Conservation (phyloP, 2,113 vertebrate genomes). For the Heteronetta atricapilla region DNA sequence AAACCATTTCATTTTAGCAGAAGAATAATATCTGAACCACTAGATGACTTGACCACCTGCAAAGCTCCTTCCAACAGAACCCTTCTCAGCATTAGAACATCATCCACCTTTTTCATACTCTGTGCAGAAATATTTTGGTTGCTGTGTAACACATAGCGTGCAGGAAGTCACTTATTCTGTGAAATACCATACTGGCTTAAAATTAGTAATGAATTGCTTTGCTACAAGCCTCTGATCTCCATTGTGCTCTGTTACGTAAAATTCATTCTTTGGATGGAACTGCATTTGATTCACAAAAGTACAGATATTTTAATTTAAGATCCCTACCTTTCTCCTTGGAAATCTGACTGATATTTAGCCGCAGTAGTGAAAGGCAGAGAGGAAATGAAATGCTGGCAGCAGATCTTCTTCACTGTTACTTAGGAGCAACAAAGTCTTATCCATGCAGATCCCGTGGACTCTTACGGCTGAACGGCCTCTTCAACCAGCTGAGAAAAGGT, state of each 20-base stretch:
- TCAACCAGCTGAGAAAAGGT: neutral
- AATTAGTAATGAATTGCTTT: neutral
- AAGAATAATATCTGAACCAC: neutral
- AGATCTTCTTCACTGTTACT: neutral
- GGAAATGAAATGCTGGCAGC: neutral
- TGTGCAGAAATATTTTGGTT: neutral
- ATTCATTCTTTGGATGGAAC: neutral
- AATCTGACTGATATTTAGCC: neutral
- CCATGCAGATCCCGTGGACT: neutral
- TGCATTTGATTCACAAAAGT: neutral
- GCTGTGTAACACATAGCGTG: neutral
- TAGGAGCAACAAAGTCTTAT: neutral
- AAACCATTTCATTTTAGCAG: neutral
- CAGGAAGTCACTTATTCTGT: fast-evolving
- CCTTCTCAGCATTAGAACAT: neutral
- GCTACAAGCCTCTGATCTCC: neutral
- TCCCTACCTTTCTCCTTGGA: neutral
- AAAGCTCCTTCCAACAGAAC: neutral
- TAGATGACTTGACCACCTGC: neutral
- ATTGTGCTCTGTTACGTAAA: neutral
- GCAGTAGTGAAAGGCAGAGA: neutral
- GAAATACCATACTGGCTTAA: neutral
- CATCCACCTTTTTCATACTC: neutral
- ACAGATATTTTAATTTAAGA: neutral
- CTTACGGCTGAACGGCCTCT: neutral